A percentile compares a stretch with the other conserved stretches of the same genome.
These are phyloP conservation scores for Ooceraea biroi DNA, from an alignment of 1,140 invertebrate species.

Conservation along the genomic window DNA sequence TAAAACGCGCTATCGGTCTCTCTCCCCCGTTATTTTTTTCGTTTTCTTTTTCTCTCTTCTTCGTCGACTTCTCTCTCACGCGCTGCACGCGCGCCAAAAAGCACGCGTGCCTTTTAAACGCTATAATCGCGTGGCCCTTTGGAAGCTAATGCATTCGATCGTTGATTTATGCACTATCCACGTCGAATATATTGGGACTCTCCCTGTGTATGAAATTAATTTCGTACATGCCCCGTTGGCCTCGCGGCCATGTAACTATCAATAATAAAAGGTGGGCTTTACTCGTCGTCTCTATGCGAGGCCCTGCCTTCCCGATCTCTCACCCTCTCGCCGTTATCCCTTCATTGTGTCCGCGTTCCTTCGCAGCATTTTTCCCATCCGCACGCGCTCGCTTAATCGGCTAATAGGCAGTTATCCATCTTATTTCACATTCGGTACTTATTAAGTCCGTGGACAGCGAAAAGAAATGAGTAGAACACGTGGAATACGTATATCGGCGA, in stretches of 20 bases:
- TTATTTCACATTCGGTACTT: slow-evolving; percentile 41
- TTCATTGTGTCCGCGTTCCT: slow-evolving; percentile 43
- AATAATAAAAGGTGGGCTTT: slow-evolving; percentile 77
- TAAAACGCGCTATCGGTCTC: not conserved
- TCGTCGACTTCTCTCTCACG: slow-evolving; percentile 27
- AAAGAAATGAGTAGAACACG: slow-evolving; percentile 13
- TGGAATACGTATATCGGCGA: not conserved
- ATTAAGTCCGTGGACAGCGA: slow-evolving; percentile 26
- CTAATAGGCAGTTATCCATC: slow-evolving; percentile 46
- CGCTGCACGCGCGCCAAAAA: slow-evolving; percentile 62
- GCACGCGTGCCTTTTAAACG: slow-evolving; percentile 71
- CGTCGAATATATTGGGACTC: slow-evolving; percentile 78
- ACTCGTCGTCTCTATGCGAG: slow-evolving; percentile 53
- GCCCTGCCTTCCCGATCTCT: not conserved
- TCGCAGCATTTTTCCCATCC: not conserved
- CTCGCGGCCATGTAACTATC: slow-evolving; percentile 79
- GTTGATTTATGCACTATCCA: slow-evolving; percentile 81
- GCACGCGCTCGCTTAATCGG: slow-evolving; percentile 15
- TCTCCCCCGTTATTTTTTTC: slow-evolving; percentile 18
- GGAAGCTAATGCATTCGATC: slow-evolving; percentile 83
- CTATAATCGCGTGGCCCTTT: slow-evolving; percentile 76
- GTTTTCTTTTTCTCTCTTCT: slow-evolving; percentile 9
- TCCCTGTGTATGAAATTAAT: slow-evolving; percentile 83
- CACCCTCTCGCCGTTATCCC: not conserved
- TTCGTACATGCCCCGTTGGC: slow-evolving; percentile 81